Percentiles rank a stretch among this genome's conserved stretches.
Evolutionary conservation across 1,140 invertebrate species (phyloP).

Genomic region (Berghia stephanieae): DNA sequence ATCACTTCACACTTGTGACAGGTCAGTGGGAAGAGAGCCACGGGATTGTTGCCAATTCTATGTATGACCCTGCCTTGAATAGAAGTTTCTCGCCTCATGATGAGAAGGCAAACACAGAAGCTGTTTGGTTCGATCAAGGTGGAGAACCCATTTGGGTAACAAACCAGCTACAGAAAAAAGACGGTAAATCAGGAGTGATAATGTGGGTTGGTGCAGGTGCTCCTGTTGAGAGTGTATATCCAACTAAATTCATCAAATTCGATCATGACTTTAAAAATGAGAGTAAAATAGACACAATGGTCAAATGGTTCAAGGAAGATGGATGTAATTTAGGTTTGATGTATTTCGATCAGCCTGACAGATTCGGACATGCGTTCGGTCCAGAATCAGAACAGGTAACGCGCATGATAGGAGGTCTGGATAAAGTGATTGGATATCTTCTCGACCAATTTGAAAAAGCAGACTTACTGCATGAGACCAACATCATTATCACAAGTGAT

Average conservation of each 20-base stretch:
- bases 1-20: constrained; percentile 82
- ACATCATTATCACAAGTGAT: constrained; percentile 79
- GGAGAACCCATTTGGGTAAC: constrained; percentile 62
- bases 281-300: constrained; percentile 72
- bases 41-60: constrained; percentile 77
- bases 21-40: constrained; percentile 80
- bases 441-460: constrained; percentile 51
- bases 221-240: constrained; percentile 44
- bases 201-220: constrained; percentile 49
- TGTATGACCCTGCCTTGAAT: constrained; percentile 72
- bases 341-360: constrained; percentile 81
- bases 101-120: constrained; percentile 62
- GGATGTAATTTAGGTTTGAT: constrained; percentile 74
- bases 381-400: constrained; percentile 60
- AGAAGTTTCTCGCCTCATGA: too few relatives aligned
- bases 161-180: constrained; percentile 43
- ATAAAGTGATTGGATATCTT: constrained; percentile 53
- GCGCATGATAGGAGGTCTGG: constrained; percentile 43
- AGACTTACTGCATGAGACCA: constrained; percentile 70
- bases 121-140: constrained; percentile 53
- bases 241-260: constrained; percentile 36
- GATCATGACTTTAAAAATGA: constrained; percentile 61
- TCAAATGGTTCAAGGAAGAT: constrained; percentile 74
- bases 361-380: constrained; percentile 66
- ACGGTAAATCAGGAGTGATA: constrained; percentile 43